Percentiles rank a stretch among this genome's conserved stretches.
These are phyloP conservation scores for Acrocephalus scirpaceus DNA, from an alignment of 2,797 vertebrate species.

Conservation along the genomic window DNA sequence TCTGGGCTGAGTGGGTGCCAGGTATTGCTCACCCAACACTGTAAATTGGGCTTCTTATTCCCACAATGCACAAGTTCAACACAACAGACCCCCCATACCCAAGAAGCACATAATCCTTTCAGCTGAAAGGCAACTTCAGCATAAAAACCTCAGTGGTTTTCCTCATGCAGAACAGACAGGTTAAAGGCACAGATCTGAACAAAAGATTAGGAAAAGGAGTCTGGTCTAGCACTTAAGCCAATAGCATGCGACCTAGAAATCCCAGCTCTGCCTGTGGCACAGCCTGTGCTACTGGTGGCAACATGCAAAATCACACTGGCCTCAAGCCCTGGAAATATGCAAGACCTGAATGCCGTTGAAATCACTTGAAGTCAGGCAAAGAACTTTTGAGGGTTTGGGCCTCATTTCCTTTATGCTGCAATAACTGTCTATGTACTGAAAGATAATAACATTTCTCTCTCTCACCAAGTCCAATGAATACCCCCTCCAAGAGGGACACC, in stretches of 20 bases:
- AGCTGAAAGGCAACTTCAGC: background rate
- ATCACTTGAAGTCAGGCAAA: background rate
- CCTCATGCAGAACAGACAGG: background rate
- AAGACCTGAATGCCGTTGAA: background rate
- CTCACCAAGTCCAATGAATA: background rate
- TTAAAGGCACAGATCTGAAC: slow-evolving; percentile 27
- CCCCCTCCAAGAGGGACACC: background rate
- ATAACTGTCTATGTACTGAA: background rate
- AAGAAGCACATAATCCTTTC: background rate
- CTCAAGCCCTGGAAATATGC: background rate
- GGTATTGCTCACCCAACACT: background rate
- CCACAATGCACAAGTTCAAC: background rate
- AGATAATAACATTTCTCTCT: background rate
- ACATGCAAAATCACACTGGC: background rate
- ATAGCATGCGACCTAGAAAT: background rate
- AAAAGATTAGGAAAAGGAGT: background rate
- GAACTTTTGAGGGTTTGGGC: background rate
- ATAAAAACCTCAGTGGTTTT: background rate
- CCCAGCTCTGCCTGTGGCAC: background rate
- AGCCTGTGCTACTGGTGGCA: background rate
- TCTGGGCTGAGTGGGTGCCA: background rate
- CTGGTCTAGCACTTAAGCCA: background rate
- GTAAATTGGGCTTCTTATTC: background rate
- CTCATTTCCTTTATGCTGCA: background rate
- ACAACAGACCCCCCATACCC: background rate